phyloP scores from a whole-genome alignment of 1,140 invertebrate species.

The Drosophila nannoptera region DNA sequence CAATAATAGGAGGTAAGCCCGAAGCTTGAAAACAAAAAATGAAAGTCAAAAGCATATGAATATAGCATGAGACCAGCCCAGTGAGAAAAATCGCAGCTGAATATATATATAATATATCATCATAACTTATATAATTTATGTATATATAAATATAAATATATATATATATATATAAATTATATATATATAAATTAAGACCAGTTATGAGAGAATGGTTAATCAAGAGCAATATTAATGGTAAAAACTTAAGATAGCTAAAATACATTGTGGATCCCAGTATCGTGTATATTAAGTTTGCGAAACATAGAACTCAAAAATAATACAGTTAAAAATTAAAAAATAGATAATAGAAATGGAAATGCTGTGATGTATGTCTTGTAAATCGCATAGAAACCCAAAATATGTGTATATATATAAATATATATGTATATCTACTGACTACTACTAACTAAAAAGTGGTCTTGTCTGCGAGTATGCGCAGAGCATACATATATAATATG shows the following conservation, averaged over 20 bases:
- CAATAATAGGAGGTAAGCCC: slow-evolving; percentile 32
- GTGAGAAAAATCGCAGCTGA: slow-evolving; percentile 20
- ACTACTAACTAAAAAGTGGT: slow-evolving; percentile 66
- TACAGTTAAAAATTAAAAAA: slow-evolving; percentile 30
- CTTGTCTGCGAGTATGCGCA: slow-evolving; percentile 42
- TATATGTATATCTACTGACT: slow-evolving; percentile 37
- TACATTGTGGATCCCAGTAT: slow-evolving; percentile 28
- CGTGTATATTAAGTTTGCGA: slow-evolving; percentile 46
- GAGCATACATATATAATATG: slow-evolving; percentile 30
- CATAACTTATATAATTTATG: no score
- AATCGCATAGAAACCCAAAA: slow-evolving; percentile 58
- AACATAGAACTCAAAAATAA: slow-evolving; percentile 41
- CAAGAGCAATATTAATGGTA: slow-evolving; percentile 18
- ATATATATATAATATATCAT: neutral
- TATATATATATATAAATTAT: no score
- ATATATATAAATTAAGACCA: slow-evolving; percentile 29
- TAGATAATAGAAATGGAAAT: slow-evolving; percentile 27
- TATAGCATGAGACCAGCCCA: slow-evolving; percentile 30
- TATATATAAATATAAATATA: no score
- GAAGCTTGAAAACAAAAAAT: slow-evolving; percentile 38
- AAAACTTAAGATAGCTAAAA: slow-evolving; percentile 33
- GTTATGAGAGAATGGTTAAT: slow-evolving; percentile 35
- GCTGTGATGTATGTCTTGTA: slow-evolving; percentile 32
- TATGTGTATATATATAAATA: slow-evolving; percentile 38
- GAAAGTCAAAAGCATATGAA: slow-evolving; percentile 45